Percentiles rank a stretch among this genome's conserved stretches.
phyloP scores from a whole-genome alignment of 30 jellyfish, hydroid and myxozoan genomes.

The Turritopsis rubra region DNA sequence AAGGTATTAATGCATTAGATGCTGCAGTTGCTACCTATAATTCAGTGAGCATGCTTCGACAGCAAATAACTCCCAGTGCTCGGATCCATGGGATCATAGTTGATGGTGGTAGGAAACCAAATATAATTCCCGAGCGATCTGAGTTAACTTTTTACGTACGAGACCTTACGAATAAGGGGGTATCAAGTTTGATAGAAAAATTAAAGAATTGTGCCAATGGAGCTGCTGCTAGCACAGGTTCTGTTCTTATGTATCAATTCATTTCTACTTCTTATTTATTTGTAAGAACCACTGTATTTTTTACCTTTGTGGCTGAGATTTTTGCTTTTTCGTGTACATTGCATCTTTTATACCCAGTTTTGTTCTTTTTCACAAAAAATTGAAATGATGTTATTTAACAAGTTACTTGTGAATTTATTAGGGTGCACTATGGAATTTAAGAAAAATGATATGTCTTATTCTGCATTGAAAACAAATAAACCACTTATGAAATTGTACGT shows the following conservation, averaged over 20 bases:
- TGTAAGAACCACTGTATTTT: no score
- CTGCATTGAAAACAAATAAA: conserved; percentile 31
- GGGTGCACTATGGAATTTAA: conserved; percentile 4
- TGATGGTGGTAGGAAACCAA: conserved; percentile 36
- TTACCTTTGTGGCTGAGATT: no score
- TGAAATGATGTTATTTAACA: not conserved
- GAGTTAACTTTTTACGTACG: conserved; percentile 12
- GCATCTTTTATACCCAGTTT: not conserved
- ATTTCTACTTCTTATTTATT: no score
- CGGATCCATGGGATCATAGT: conserved; percentile 27
- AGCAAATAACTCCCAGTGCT: conserved; percentile 27
- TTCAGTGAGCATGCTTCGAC: conserved; percentile 35
- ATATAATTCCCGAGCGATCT: conserved; percentile 29
- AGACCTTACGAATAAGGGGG: conserved; percentile 12
- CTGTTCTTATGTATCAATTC: no score
- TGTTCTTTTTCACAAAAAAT: not conserved
- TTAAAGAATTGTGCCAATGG: conserved; percentile 28
- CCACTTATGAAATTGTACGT: conserved; percentile 29
- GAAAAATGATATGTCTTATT: not conserved
- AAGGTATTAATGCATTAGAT: conserved; percentile 43
- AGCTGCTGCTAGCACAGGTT: conserved; percentile 44
- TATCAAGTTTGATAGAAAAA: not conserved
- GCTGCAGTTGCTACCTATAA: conserved; percentile 34
- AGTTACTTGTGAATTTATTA: not conserved
- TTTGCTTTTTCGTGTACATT: no score